Evolutionary conservation across 2,888 invertebrate genomes (phyloP).

Genomic region (Hipparchia sbordonii): DNA sequence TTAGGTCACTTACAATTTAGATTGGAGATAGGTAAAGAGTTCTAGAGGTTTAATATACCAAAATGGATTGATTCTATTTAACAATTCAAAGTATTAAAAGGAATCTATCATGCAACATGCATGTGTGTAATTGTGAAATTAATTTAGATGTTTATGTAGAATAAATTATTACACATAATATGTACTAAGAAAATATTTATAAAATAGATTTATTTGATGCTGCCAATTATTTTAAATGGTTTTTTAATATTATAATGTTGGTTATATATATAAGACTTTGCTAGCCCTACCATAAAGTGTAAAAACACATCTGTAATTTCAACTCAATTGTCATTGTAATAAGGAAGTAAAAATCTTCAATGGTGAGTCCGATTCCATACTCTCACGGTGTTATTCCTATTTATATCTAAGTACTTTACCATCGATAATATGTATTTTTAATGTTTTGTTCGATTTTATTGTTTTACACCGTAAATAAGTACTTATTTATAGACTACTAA

Average conservation of each 20-base stretch:
- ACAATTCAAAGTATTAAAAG: too few species aligned
- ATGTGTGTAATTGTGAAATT: too few species aligned
- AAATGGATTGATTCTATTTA: too few species aligned
- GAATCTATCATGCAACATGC: too few species aligned
- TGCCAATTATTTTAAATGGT: neutral
- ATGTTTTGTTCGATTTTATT: neutral
- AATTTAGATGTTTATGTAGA: too few species aligned
- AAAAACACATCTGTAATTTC: slow-evolving; percentile 30
- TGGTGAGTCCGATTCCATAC: slow-evolving; percentile 38
- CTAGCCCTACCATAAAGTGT: slow-evolving; percentile 35
- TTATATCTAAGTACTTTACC: slow-evolving; percentile 41
- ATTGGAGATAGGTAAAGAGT: too few species aligned
- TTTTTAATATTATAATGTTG: neutral
- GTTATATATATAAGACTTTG: neutral
- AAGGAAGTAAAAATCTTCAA: slow-evolving; percentile 37
- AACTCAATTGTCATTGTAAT: slow-evolving; percentile 43
- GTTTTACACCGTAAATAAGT: neutral
- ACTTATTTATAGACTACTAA: too few species aligned
- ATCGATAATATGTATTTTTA: neutral
- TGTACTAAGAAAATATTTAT: too few species aligned
- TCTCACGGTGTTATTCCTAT: slow-evolving; percentile 64
- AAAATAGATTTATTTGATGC: too few species aligned
- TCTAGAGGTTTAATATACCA: too few species aligned
- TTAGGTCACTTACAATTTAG: too few species aligned
- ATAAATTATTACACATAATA: too few species aligned